phyloP scores from a whole-genome alignment of 2,113 vertebrate species.

The Paralichthys olivaceus region DNA sequence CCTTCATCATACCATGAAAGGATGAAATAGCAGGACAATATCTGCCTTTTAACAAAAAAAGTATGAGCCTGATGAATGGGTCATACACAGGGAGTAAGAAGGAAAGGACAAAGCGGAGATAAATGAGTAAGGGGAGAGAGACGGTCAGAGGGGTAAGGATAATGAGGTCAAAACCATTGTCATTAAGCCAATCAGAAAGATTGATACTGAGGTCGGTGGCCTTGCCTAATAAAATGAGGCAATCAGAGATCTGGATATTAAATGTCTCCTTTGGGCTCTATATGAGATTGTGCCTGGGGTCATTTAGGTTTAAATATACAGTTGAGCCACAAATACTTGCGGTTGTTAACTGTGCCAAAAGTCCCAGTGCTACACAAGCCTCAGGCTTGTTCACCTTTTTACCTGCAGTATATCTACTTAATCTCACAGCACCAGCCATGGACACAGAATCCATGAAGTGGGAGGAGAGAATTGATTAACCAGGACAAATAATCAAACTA shows the following conservation, averaged over 20 bases:
- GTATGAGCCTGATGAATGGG: conserved; percentile 36
- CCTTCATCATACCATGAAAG: conserved; percentile 2
- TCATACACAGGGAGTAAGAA: conserved; percentile 32
- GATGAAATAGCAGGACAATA: conserved; percentile 27
- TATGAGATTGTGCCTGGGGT: conserved; percentile 37
- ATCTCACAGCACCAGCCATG: neutral
- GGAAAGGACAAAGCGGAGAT: conserved; percentile 76
- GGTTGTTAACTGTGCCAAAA: conserved; percentile 26
- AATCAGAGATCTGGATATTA: conserved; percentile 60
- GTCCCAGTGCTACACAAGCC: conserved; percentile 12
- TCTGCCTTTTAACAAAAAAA: conserved; percentile 16
- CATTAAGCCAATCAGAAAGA: conserved; percentile 87
- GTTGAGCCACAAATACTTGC: conserved; percentile 19
- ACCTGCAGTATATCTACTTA: neutral
- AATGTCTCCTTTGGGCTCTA: conserved; percentile 50
- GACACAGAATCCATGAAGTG: neutral
- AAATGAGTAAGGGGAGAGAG: conserved; percentile 67
- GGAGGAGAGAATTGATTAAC: neutral
- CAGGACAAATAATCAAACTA: neutral
- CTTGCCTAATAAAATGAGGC: conserved; percentile 61
- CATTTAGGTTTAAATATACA: conserved; percentile 60
- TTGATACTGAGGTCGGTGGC: conserved; percentile 85
- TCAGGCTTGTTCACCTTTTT: conserved; percentile 3
- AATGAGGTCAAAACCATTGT: conserved; percentile 83
- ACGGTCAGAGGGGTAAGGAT: conserved; percentile 68